Evolutionary conservation across 2,888 invertebrate species (phyloP).

Genomic region (Drosophila demipolita): DNA sequence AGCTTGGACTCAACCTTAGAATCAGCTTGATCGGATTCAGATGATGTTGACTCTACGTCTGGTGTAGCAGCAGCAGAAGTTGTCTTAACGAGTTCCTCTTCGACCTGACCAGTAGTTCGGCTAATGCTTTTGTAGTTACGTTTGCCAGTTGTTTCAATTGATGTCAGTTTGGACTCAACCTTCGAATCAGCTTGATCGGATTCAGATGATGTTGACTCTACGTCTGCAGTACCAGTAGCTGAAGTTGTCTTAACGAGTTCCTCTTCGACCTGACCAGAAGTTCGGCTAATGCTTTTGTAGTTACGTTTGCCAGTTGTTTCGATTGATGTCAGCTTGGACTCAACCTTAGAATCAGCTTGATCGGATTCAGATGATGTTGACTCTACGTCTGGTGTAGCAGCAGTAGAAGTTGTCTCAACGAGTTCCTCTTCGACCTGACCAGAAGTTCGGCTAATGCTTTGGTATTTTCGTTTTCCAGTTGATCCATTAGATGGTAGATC

Average conservation of each 20-base stretch:
- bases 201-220: background rate
- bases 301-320: slow-evolving; percentile 21
- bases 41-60: background rate
- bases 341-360: background rate
- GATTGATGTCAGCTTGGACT: background rate
- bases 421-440: too few relatives aligned
- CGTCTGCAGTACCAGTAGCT: background rate
- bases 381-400: background rate
- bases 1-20: background rate
- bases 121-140: slow-evolving; percentile 49
- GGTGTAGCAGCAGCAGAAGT: too few relatives aligned
- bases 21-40: background rate
- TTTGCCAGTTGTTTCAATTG: background rate
- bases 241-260: too few relatives aligned
- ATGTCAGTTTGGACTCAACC: background rate
- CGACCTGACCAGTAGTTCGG: background rate
- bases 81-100: background rate
- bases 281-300: slow-evolving; percentile 50
- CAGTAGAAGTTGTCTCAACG: background rate
- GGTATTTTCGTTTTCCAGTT: background rate
- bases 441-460: background rate
- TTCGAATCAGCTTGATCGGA: background rate
- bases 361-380: background rate
- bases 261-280: background rate
- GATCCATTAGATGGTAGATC: background rate